phyloP scores from a whole-genome alignment of 2,113 vertebrate genomes.

The Garra rufa region DNA sequence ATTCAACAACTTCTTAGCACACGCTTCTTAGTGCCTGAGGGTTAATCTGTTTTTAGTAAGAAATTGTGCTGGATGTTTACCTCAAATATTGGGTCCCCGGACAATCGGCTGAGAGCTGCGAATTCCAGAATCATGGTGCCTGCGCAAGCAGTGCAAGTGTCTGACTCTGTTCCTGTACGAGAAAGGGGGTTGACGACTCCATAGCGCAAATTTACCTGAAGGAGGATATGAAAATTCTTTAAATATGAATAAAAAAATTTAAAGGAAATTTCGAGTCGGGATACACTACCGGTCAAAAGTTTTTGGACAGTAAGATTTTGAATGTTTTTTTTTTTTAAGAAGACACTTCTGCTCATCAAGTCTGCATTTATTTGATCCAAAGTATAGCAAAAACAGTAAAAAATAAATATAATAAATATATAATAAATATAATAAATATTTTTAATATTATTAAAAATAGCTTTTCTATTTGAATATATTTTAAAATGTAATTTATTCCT shows the following conservation, averaged over 20 bases:
- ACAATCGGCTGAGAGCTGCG: constrained; percentile 95
- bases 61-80: constrained; percentile 67
- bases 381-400: too few species aligned
- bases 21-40: not conserved
- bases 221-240: not conserved
- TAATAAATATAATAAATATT: too few species aligned
- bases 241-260: not conserved
- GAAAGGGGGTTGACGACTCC: constrained; percentile 91
- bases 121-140: constrained; percentile 98
- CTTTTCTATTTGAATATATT: too few species aligned
- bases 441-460: too few species aligned
- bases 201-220: constrained; percentile 92
- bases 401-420: too few species aligned
- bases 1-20: not conserved
- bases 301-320: too few species aligned
- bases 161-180: constrained; percentile 94
- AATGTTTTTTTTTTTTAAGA: too few species aligned
- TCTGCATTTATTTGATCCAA: too few species aligned
- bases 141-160: constrained; percentile 97
- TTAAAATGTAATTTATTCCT: too few species aligned
- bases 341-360: too few species aligned
- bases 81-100: constrained; percentile 95
- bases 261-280: too few species aligned
- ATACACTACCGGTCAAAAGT: too few species aligned
- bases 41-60: not conserved